Evolutionary conservation across 1,140 invertebrate genomes (phyloP).

Genomic region (Tetranychus urticae): DNA sequence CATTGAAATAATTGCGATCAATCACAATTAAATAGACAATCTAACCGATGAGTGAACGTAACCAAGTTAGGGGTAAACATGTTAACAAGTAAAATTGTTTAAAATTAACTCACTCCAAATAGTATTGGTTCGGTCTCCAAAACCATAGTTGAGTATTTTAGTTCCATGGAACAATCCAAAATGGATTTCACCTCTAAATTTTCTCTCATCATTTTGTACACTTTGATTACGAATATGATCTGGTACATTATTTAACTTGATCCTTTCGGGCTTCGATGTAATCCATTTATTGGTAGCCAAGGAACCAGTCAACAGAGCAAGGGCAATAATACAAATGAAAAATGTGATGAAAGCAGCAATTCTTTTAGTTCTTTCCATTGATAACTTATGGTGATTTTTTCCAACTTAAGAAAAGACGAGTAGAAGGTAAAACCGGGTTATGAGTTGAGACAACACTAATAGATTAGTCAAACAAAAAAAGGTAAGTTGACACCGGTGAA

Average conservation of each 20-base stretch:
- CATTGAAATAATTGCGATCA: too few species aligned
- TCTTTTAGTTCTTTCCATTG: conserved; percentile 33
- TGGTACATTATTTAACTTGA: conserved; percentile 21
- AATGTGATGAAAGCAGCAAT: conserved; percentile 70
- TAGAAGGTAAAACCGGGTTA: too few species aligned
- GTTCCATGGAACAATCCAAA: conserved; percentile 61
- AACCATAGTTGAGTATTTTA: conserved; percentile 53
- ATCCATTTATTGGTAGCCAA: conserved; percentile 72
- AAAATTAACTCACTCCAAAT: conserved; percentile 13
- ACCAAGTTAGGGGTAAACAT: not conserved
- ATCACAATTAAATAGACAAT: too few species aligned
- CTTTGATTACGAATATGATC: conserved; percentile 7
- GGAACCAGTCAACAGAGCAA: conserved; percentile 53
- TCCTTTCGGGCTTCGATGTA: conserved; percentile 40
- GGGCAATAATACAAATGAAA: conserved; percentile 52
- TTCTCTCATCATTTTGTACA: conserved; percentile 3
- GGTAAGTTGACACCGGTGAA: too few species aligned
- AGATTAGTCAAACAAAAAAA: too few species aligned
- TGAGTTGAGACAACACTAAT: too few species aligned
- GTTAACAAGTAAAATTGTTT: not conserved
- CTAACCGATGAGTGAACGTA: too few species aligned
- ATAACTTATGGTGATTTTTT: too few species aligned
- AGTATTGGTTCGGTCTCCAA: conserved; percentile 39
- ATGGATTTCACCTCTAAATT: conserved; percentile 47
- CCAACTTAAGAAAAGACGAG: too few species aligned